Conservation (phyloP, 2,113 vertebrate species). For the Lucifuga dentata region DNA sequence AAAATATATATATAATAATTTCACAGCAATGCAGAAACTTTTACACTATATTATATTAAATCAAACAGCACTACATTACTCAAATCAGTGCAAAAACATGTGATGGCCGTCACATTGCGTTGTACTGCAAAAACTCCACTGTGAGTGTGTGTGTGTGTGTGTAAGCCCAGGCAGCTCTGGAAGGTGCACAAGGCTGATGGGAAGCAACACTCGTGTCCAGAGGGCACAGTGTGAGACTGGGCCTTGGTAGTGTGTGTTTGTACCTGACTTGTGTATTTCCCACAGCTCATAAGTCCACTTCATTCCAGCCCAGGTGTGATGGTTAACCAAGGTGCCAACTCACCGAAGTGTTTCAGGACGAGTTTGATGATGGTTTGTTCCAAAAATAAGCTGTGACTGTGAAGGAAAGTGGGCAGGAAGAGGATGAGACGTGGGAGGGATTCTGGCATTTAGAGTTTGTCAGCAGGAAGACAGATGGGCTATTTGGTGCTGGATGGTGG, state of each 20-base stretch:
- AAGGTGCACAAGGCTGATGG: constrained; percentile 53
- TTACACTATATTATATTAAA: no score
- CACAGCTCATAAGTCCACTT: constrained; percentile 48
- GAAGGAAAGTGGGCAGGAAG: constrained; percentile 43
- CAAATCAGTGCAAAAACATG: no score
- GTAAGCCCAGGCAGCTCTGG: not conserved
- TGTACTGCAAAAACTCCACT: no score
- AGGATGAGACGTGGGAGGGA: constrained; percentile 48
- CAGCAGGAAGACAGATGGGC: constrained; percentile 18
- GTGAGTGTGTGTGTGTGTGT: not conserved
- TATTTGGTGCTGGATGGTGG: constrained; percentile 4
- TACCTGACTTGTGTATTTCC: constrained; percentile 10
- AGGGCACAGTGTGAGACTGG: constrained; percentile 19
- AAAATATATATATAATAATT: no score
- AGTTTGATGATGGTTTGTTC: constrained; percentile 31
- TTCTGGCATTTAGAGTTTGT: constrained; percentile 44
- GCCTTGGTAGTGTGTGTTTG: constrained; percentile 7
- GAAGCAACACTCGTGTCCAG: constrained; percentile 37
- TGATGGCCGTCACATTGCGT: no score
- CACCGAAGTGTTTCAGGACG: not conserved
- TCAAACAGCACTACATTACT: no score
- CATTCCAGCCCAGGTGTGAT: constrained; percentile 1
- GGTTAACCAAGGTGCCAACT: constrained; percentile 15
- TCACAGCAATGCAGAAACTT: no score
- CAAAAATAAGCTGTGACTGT: constrained; percentile 19